Evolutionary conservation across 2,888 invertebrate species (phyloP).

Genomic region (Hololepta plana): DNA sequence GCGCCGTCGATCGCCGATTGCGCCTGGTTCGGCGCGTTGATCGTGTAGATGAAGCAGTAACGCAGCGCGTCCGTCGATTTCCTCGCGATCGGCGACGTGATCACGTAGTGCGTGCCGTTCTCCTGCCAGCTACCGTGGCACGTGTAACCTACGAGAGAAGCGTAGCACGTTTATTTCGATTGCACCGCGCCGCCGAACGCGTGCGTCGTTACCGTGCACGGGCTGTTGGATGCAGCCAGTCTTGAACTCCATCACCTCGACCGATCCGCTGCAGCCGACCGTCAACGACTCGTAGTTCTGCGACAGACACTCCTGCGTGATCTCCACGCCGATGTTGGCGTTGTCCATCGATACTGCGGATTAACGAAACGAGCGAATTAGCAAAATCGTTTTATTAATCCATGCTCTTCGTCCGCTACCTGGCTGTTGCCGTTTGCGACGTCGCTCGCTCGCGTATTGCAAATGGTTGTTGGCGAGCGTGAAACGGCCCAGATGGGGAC

Average conservation of each 20-base stretch:
- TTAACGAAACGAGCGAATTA: too few relatives aligned
- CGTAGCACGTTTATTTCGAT: constrained; percentile 6
- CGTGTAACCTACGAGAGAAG: constrained; percentile 37
- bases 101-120: constrained; percentile 41
- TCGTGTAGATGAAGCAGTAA: constrained; percentile 44
- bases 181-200: too few relatives aligned
- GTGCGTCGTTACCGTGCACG: constrained; percentile 29
- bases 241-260: constrained; percentile 41
- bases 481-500: constrained; percentile 52
- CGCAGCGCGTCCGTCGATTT: constrained; percentile 33
- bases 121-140: constrained; percentile 60
- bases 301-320: constrained; percentile 33
- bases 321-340: too few relatives aligned
- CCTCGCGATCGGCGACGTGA: constrained; percentile 40
- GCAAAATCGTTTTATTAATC: too few relatives aligned
- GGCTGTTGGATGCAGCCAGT: constrained; percentile 32
- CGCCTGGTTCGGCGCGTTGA: constrained; percentile 16
- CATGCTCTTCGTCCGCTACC: too few relatives aligned
- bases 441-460: constrained; percentile 18
- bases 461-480: constrained; percentile 12
- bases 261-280: constrained; percentile 37
- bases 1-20: constrained; percentile 5
- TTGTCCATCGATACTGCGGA: too few relatives aligned
- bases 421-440: constrained; percentile 32
- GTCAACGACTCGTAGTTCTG: constrained; percentile 36